These are phyloP conservation scores for Piprites chloris DNA, from an alignment of 2,113 vertebrate species.

Conservation along the genomic window DNA sequence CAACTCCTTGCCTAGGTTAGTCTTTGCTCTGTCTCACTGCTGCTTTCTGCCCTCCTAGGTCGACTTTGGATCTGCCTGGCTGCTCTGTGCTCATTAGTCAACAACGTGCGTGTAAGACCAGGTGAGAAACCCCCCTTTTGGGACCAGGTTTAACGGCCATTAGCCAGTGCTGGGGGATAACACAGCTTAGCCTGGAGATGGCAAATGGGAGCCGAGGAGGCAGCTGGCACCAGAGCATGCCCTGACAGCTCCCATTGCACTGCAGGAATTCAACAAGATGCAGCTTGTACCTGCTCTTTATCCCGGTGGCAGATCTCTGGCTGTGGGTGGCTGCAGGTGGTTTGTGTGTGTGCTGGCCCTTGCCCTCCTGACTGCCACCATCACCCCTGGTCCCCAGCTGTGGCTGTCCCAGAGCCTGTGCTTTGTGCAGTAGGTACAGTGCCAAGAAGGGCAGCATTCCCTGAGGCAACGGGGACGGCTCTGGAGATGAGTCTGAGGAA, in stretches of 20 bases:
- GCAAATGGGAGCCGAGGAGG: not conserved
- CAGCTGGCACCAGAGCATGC: not conserved
- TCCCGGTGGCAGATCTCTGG: not conserved
- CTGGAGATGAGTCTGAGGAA: not conserved
- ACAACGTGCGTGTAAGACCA: not conserved
- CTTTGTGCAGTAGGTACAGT: not conserved
- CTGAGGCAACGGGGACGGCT: not conserved
- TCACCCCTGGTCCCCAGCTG: not conserved
- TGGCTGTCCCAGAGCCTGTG: not conserved
- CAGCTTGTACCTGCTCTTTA: not conserved
- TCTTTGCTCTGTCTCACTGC: fast-evolving
- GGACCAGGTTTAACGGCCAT: not conserved
- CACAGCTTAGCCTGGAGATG: not conserved
- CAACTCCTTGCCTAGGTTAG: fast-evolving
- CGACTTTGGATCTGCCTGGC: not conserved
- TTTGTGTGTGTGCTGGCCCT: not conserved
- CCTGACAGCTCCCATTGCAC: not conserved
- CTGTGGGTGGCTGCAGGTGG: not conserved
- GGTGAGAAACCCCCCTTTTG: not conserved
- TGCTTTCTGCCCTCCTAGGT: not conserved
- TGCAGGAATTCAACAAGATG: not conserved
- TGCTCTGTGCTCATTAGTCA: not conserved
- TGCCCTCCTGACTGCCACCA: not conserved
- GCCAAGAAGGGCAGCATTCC: not conserved
- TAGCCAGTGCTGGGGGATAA: not conserved